A percentile compares a stretch with the other conserved stretches of the same genome.
Conservation (phyloP, 2,797 vertebrate genomes). For the Limnodromus scolopaceus region DNA sequence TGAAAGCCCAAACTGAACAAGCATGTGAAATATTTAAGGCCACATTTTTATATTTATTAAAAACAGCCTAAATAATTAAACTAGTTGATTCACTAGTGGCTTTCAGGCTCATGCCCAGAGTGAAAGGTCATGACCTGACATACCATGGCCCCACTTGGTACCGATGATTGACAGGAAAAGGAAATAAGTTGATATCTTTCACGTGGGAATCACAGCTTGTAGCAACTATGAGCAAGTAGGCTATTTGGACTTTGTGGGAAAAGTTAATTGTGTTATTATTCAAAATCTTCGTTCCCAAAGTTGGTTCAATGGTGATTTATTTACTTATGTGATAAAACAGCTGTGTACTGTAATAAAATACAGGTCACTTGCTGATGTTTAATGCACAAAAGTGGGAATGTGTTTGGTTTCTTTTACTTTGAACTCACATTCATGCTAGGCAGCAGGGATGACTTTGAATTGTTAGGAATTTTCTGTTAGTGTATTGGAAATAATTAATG, state of each 20-base stretch:
- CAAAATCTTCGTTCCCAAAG: slow-evolving; percentile 86
- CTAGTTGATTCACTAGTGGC: slow-evolving; percentile 83
- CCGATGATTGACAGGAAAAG: slow-evolving; percentile 91
- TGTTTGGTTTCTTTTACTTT: slow-evolving; percentile 60
- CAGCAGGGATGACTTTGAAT: slow-evolving; percentile 41
- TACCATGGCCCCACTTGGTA: slow-evolving; percentile 85
- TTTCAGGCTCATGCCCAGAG: slow-evolving; percentile 87
- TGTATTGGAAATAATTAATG: slow-evolving; percentile 55
- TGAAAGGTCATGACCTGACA: slow-evolving; percentile 88
- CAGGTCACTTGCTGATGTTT: slow-evolving; percentile 53
- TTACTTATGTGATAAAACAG: slow-evolving; percentile 87
- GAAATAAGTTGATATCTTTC: slow-evolving; percentile 91
- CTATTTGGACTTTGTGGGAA: slow-evolving; percentile 88
- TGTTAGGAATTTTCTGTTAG: slow-evolving; percentile 36
- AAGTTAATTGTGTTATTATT: slow-evolving; percentile 89
- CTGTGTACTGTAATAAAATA: slow-evolving; percentile 81
- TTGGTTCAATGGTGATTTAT: slow-evolving; percentile 83
- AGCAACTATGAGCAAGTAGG: slow-evolving; percentile 85
- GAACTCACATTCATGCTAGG: slow-evolving; percentile 1
- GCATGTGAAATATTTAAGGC: slow-evolving; percentile 83
- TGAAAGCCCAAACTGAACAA: slow-evolving; percentile 68
- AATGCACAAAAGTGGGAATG: slow-evolving; percentile 30
- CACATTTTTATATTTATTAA: slow-evolving; percentile 86
- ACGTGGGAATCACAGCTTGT: slow-evolving; percentile 97
- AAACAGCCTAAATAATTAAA: slow-evolving; percentile 87